phyloP scores from a whole-genome alignment of 2,113 vertebrate genomes.

The Odontophorus gujanensis region DNA sequence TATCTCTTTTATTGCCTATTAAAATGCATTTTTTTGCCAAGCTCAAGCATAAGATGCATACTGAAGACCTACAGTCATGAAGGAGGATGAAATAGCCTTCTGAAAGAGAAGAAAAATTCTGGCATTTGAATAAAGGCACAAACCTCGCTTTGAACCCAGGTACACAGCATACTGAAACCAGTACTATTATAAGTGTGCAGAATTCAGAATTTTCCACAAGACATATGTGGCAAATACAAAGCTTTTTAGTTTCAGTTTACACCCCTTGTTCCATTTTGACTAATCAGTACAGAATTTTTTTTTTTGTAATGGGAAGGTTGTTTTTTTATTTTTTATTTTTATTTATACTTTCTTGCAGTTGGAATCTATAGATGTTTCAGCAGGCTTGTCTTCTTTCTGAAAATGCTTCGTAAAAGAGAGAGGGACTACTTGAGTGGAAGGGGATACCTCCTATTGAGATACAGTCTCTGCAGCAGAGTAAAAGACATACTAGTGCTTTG shows the following conservation, averaged over 20 bases:
- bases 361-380: neutral
- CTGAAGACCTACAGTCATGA: neutral
- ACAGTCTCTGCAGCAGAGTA: neutral
- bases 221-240: neutral
- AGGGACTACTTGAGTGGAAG: neutral
- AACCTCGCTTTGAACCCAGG: slow-evolving; percentile 30
- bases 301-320: too few relatives aligned
- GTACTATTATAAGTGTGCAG: neutral
- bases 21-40: slow-evolving; percentile 1
- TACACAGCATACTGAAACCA: neutral
- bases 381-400: neutral
- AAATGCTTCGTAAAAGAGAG: neutral
- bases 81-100: neutral
- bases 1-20: neutral
- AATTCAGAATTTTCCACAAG: neutral
- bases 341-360: neutral
- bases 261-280: neutral
- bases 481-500: neutral
- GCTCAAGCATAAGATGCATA: neutral
- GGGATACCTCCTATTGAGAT: fast-evolving
- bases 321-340: too few relatives aligned
- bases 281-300: neutral
- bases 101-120: neutral
- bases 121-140: slow-evolving; percentile 31
- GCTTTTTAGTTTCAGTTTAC: neutral